phyloP scores from a whole-genome alignment of 2,888 invertebrate species.

The Sycophila texana region DNA sequence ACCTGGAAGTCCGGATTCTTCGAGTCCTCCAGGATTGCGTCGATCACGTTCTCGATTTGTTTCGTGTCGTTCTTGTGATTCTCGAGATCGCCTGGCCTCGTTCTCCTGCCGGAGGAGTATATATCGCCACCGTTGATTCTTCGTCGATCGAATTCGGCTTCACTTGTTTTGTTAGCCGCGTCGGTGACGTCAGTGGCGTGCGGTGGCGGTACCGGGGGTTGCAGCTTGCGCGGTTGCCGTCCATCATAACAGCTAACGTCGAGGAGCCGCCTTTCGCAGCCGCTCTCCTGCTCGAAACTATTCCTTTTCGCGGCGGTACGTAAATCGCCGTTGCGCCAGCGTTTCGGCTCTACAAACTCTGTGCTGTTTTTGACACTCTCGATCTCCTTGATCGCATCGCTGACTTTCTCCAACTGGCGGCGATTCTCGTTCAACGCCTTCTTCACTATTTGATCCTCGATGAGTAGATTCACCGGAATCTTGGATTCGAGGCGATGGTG shows the following conservation, averaged over 20 bases:
- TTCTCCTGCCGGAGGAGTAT: constrained; percentile 66
- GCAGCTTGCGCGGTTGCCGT: constrained; percentile 52
- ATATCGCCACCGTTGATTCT: constrained; percentile 65
- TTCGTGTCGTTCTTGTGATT: constrained; percentile 75
- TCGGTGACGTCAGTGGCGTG: constrained; percentile 45
- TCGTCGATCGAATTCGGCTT: constrained; percentile 65
- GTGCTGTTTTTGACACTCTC: constrained; percentile 72
- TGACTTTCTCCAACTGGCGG: constrained; percentile 71
- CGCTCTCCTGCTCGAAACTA: constrained; percentile 66
- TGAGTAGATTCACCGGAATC: constrained; percentile 72
- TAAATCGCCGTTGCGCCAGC: constrained; percentile 51
- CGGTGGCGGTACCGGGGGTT: constrained; percentile 58
- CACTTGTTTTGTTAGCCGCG: constrained; percentile 59
- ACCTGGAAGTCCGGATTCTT: constrained; percentile 76
- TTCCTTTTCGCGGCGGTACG: constrained; percentile 63
- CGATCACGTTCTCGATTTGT: constrained; percentile 75
- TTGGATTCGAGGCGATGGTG: constrained; percentile 62
- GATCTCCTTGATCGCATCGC: constrained; percentile 73
- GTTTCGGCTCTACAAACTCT: constrained; percentile 60
- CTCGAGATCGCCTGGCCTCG: constrained; percentile 75
- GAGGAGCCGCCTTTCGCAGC: constrained; percentile 47
- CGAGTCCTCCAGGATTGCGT: constrained; percentile 73
- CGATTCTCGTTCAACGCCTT: constrained; percentile 73
- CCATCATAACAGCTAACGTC: constrained; percentile 61
- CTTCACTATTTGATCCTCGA: constrained; percentile 73